Conservation (phyloP, 92 coral and sea anemone species). For the Nematostella vectensis region DNA sequence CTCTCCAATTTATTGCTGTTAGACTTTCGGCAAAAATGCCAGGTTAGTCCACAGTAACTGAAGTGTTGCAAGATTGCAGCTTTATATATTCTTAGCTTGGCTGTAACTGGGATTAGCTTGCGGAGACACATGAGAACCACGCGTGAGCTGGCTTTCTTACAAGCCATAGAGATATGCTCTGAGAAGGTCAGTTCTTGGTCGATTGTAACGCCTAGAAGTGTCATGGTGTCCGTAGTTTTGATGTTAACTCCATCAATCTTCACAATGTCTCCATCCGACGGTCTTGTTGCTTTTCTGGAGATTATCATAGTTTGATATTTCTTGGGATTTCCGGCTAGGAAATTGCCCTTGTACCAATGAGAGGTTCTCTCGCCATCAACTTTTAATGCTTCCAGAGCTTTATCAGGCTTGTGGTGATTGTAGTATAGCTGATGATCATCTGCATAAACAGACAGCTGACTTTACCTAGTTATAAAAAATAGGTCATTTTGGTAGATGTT, state of each 20-base stretch:
- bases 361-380: constrained; percentile 29
- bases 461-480: constrained; percentile 32
- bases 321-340: constrained; percentile 35
- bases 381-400: constrained; percentile 3
- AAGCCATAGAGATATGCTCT: constrained; percentile 25
- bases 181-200: constrained; percentile 15
- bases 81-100: constrained; percentile 38
- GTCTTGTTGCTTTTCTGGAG: too few species aligned
- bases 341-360: constrained; percentile 30
- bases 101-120: constrained; percentile 33
- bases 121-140: constrained; percentile 30
- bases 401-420: constrained; percentile 10
- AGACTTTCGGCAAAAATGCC: constrained; percentile 34
- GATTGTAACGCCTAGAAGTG: constrained; percentile 17
- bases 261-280: too few species aligned
- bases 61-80: constrained; percentile 33
- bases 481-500: constrained; percentile 50
- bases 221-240: constrained; percentile 16
- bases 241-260: too few species aligned
- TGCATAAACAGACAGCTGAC: constrained; percentile 41
- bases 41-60: constrained; percentile 18
- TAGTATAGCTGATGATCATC: constrained; percentile 56
- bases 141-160: constrained; percentile 32
- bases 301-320: constrained; percentile 42
- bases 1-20: constrained; percentile 27